Evolutionary conservation across 2,888 invertebrate genomes (phyloP), one percentile per base, ranked within the genome.

Genomic region (Dynastes tityus): DNA sequence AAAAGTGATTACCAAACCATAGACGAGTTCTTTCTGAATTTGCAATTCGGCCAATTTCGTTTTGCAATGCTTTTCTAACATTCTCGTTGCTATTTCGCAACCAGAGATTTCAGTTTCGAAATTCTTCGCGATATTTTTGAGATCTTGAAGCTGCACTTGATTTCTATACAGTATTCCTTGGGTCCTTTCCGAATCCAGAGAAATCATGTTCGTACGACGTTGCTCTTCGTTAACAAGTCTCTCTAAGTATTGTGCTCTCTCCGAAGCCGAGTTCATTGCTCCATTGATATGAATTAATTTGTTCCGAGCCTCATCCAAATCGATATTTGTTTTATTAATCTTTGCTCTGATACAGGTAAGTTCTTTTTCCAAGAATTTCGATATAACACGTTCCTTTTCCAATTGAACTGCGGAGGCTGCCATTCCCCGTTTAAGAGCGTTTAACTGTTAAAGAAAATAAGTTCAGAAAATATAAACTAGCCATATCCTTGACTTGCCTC

Each of bases 181-280:
- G 4, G 91, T 88, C 61, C 89, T 87, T 82, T 90, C 90, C 74
- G 90, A 89, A 82, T 90, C 91, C 64, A 84, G 77, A 1, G 89
- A 88, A 77, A 92, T 77, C 51, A 89, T 88, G 61, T 85, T 89
- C n/a, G 90, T 89, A 82, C 89, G 90, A 16, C 88, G 89, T 83
- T 92, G 90, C 83, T 92, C 92, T 63, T 89, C 90, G 88, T 91
- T 91, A 22, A 93, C 88, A 86, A 94, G 91, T 37, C 91, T 90
- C 84, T 93, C 91, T 6, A 94, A 87, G 83, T 92, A 90, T 75
- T 90, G 91, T 0, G 91, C 89, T 49, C 92, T 89, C 83, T 92
- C 93, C 58, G 90, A 91, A 0, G 92, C 89, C 29, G 91, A 90
- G 83, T 91, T 89, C 3, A 90, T 89, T 83, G 91, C 90, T 80